phyloP scores from a whole-genome alignment of 2,888 invertebrate species.

The Chymomyza caudatula region DNA sequence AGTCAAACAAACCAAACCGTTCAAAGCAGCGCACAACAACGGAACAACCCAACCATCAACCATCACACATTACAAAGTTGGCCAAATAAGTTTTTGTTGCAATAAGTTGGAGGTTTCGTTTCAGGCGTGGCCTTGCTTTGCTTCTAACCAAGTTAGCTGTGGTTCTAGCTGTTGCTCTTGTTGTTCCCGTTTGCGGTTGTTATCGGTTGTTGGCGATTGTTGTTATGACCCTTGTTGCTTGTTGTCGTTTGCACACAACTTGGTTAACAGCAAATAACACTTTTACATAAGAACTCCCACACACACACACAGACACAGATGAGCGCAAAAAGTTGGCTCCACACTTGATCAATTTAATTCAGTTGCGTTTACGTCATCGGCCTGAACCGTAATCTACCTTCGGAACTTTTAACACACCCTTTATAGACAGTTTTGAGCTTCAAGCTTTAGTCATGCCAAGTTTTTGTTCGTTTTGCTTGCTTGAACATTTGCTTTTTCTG shows the following conservation, averaged over 20 bases:
- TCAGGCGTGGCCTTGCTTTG: conserved; percentile 17
- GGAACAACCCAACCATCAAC: neutral
- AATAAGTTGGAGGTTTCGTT: conserved; percentile 51
- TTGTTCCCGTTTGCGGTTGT: conserved; percentile 17
- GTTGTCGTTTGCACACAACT: conserved; percentile 29
- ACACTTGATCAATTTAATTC: neutral
- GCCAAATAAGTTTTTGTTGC: conserved; percentile 59
- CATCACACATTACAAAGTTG: conserved; percentile 40
- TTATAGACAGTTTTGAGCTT: neutral
- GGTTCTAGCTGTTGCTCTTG: neutral
- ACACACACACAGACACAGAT: conserved; percentile 31
- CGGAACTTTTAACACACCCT: too few species aligned
- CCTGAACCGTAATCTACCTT: too few species aligned
- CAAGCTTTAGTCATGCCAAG: too few species aligned
- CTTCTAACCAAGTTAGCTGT: neutral
- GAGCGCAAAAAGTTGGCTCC: neutral
- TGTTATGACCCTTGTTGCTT: conserved; percentile 4
- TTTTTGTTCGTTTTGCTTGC: too few species aligned
- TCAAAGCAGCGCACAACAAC: neutral
- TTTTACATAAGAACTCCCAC: neutral
- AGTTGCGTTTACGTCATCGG: neutral
- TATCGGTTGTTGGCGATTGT: conserved; percentile 22
- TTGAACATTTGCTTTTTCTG: too few species aligned
- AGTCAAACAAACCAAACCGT: neutral
- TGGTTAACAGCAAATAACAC: conserved; percentile 30